A percentile compares a stretch with the other conserved stretches of the same genome.
phyloP scores from a whole-genome alignment of 2,113 vertebrate species.

The Tricholaema leucomelas region DNA sequence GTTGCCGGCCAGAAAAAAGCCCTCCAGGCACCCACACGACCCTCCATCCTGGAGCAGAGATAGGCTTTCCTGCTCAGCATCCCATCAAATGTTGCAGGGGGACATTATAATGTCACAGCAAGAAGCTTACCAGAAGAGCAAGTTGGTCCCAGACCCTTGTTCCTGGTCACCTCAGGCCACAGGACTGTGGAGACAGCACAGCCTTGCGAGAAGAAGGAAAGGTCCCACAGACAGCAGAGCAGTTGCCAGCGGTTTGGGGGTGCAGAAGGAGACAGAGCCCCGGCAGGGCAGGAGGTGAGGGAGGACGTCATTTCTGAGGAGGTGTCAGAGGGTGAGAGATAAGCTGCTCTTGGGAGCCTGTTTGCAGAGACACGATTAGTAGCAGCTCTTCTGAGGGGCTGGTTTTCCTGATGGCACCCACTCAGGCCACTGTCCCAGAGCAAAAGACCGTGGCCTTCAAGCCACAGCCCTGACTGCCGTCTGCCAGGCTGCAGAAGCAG shows the following conservation, averaged over 20 bases:
- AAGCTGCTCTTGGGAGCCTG: neutral
- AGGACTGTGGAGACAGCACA: fast-evolving
- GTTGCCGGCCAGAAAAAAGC: neutral
- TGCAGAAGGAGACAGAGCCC: neutral
- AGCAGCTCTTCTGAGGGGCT: neutral
- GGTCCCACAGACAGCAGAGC: neutral
- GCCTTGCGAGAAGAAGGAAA: neutral
- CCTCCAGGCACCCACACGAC: neutral
- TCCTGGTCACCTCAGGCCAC: neutral
- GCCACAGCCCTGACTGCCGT: neutral
- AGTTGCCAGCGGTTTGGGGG: fast-evolving
- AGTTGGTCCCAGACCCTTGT: neutral
- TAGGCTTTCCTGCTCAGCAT: neutral
- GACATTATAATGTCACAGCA: neutral
- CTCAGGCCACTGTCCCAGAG: neutral
- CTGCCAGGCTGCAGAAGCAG: neutral
- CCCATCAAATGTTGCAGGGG: neutral
- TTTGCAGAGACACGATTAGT: neutral
- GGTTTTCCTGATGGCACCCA: neutral
- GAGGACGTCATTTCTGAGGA: neutral
- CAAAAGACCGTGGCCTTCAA: neutral
- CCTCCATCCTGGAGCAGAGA: neutral
- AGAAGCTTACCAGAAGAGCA: constrained; percentile 40
- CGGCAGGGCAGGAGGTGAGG: neutral
- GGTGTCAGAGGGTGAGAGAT: neutral